These are phyloP conservation scores for Heliothis virescens DNA, from an alignment of 1,140 invertebrate species.

Conservation along the genomic window DNA sequence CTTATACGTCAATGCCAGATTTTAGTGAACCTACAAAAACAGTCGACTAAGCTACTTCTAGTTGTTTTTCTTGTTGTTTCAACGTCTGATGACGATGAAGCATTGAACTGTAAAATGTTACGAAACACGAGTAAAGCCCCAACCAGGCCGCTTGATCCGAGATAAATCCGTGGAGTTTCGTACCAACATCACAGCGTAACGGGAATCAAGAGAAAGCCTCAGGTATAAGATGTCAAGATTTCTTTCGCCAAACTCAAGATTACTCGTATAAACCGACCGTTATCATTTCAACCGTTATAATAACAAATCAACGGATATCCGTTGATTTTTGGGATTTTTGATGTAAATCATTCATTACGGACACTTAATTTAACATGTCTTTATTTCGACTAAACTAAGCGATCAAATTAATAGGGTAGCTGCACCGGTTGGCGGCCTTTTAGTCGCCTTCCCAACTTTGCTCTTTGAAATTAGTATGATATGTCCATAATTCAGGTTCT, in stretches of 20 bases:
- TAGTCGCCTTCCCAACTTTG: no score
- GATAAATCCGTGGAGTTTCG: constrained; percentile 40
- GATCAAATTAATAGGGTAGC: no score
- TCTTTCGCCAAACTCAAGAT: constrained; percentile 26
- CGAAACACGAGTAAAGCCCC: constrained; percentile 23
- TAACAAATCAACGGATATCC: constrained; percentile 16
- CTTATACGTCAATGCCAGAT: background rate
- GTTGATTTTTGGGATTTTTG: constrained; percentile 13
- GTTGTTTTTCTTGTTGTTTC: constrained; percentile 23
- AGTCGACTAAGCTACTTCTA: background rate
- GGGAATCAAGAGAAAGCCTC: constrained; percentile 46
- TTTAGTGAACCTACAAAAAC: constrained; percentile 15
- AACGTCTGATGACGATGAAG: constrained; percentile 22
- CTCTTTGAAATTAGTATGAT: no score
- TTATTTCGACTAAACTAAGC: no score
- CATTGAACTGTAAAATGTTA: constrained; percentile 38
- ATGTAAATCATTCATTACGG: background rate
- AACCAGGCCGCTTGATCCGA: constrained; percentile 29
- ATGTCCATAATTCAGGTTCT: no score
- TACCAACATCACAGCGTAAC: constrained; percentile 30
- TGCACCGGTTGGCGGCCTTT: no score
- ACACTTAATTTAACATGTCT: no score
- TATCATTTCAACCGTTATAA: constrained; percentile 40
- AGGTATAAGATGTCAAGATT: constrained; percentile 11
- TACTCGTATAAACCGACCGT: constrained; percentile 27